A percentile compares a stretch with the other conserved stretches of the same genome.
These are phyloP conservation scores for Troides oblongomaculatus DNA, from an alignment of 2,888 invertebrate genomes.

Conservation along the genomic window DNA sequence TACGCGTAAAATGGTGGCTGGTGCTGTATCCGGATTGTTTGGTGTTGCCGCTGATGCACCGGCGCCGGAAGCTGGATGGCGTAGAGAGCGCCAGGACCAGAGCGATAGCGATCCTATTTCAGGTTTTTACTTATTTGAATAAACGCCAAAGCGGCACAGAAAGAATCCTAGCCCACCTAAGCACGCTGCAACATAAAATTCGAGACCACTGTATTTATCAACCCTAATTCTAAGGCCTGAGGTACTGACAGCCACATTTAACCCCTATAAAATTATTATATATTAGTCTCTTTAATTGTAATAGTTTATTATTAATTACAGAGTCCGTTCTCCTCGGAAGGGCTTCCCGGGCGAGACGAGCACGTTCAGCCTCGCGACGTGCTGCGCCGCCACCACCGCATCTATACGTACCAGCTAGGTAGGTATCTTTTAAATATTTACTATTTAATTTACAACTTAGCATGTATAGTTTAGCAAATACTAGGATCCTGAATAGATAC, in stretches of 20 bases:
- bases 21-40: constrained; percentile 69
- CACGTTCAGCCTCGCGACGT: constrained; percentile 81
- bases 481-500: too few relatives aligned
- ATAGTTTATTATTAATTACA: constrained; percentile 34
- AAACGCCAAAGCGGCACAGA: too few relatives aligned
- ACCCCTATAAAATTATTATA: too few relatives aligned
- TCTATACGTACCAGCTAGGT: constrained; percentile 72
- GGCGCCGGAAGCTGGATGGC: constrained; percentile 63
- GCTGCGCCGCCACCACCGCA: constrained; percentile 70
- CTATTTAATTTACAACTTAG: too few relatives aligned
- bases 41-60: constrained; percentile 73
- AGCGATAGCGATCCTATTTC: constrained; percentile 84
- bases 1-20: constrained; percentile 65
- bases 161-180: too few relatives aligned
- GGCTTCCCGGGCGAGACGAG: constrained; percentile 83
- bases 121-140: constrained; percentile 48
- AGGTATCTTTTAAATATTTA: constrained; percentile 10
- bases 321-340: constrained; percentile 84
- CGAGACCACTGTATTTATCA: too few relatives aligned
- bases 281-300: background rate
- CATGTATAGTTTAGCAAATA: too few relatives aligned
- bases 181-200: too few relatives aligned
- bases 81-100: constrained; percentile 70
- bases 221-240: too few relatives aligned
- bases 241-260: too few relatives aligned